phyloP scores from a whole-genome alignment of 2,797 vertebrate genomes.

The Channallabes apus region DNA sequence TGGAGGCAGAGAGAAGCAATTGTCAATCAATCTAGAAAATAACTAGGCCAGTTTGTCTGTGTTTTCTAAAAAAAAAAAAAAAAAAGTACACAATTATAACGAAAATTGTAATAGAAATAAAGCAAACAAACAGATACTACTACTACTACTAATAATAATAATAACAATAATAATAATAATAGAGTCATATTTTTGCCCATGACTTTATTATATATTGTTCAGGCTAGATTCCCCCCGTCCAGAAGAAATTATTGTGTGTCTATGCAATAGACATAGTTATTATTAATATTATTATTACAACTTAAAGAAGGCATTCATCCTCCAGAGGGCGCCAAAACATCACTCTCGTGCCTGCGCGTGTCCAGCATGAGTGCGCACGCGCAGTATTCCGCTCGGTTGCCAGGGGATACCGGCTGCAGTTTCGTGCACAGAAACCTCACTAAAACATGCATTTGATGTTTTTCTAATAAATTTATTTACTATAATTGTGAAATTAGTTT shows the following conservation, averaged over 20 bases:
- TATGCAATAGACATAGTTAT: too few species aligned
- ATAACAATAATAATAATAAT: not conserved
- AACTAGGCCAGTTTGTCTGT: not conserved
- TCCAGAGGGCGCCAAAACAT: conserved; percentile 10
- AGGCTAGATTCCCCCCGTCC: not conserved
- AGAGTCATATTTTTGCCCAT: not conserved
- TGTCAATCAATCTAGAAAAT: not conserved
- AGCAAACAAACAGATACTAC: not conserved
- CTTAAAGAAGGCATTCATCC: not conserved
- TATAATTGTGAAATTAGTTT: not conserved
- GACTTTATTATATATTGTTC: not conserved
- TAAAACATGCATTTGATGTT: not conserved
- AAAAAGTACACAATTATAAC: not conserved
- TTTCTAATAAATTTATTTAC: not conserved
- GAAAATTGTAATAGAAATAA: not conserved
- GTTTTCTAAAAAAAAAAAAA: not conserved
- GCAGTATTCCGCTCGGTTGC: not conserved
- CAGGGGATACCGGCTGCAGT: conserved; percentile 1
- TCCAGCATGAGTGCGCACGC: not conserved
- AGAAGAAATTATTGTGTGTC: not conserved
- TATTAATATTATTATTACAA: too few species aligned
- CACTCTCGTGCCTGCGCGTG: not conserved
- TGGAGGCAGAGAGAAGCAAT: too few species aligned
- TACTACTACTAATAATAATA: too few species aligned
- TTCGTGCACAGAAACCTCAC: not conserved